These are phyloP conservation scores for Pseudorhiza aurosa DNA, from an alignment of 30 jellyfish, hydroid and myxozoan genomes.

Conservation along the genomic window DNA sequence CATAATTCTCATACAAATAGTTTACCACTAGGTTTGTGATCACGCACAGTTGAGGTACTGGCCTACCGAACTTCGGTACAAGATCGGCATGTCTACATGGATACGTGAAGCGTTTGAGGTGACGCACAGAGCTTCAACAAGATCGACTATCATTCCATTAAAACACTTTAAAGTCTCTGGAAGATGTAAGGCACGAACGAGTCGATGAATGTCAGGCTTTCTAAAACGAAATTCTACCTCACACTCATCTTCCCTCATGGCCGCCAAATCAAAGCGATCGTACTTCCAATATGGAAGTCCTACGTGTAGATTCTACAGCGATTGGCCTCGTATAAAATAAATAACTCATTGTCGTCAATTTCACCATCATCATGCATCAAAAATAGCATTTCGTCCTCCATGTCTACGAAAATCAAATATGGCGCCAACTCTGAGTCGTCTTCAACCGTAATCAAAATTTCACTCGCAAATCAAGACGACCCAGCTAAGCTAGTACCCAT, in stretches of 20 bases:
- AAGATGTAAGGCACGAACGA: conserved; percentile 27
- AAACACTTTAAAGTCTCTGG: conserved; percentile 36
- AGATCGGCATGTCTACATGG: conserved; percentile 60
- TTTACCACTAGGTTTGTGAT: conserved; percentile 26
- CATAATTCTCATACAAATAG: background rate
- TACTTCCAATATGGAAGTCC: conserved; percentile 59
- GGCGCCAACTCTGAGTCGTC: conserved; percentile 30
- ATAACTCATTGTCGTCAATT: conserved; percentile 4
- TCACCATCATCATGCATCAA: conserved; percentile 25
- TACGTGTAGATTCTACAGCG: conserved; percentile 1
- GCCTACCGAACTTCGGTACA: conserved; percentile 69
- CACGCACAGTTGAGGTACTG: conserved; percentile 72
- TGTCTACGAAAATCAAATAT: background rate
- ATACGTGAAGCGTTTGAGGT: conserved; percentile 45
- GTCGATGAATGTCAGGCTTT: conserved; percentile 7
- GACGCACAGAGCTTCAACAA: conserved; percentile 45
- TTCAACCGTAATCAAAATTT: too few relatives aligned
- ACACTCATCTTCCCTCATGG: conserved; percentile 50
- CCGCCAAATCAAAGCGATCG: conserved; percentile 32
- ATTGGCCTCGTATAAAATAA: conserved; percentile 10
- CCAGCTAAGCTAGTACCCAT: too few relatives aligned
- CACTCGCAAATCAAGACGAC: too few relatives aligned
- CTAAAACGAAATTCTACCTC: conserved; percentile 27
- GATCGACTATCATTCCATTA: conserved; percentile 30
- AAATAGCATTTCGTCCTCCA: conserved; percentile 21